A percentile compares a stretch with the other conserved stretches of the same genome.
phyloP scores from a whole-genome alignment of 2,797 vertebrate genomes.

The Parambassis ranga region DNA sequence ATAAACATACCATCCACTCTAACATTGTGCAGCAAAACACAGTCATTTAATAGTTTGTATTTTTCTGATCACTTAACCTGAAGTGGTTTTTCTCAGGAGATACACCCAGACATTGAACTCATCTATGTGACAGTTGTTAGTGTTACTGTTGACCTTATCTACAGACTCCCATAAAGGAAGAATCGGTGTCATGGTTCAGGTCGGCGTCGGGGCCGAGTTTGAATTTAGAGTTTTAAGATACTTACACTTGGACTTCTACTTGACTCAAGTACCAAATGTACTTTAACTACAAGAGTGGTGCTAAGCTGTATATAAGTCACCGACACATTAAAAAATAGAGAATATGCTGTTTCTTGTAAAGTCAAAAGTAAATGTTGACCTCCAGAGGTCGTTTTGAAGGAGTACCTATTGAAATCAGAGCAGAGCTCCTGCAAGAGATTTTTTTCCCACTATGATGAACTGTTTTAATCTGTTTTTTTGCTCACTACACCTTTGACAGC shows the following conservation, averaged over 20 bases:
- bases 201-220: background rate
- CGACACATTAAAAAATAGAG: background rate
- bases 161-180: background rate
- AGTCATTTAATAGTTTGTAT: background rate
- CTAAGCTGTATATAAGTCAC: constrained; percentile 8
- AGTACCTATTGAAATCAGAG: constrained; percentile 33
- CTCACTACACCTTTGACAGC: constrained; percentile 69
- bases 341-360: constrained; percentile 1
- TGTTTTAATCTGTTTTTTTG: constrained; percentile 69
- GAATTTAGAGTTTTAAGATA: constrained; percentile 14
- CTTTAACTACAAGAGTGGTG: background rate
- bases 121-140: constrained; percentile 4
- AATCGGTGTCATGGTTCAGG: background rate
- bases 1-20: too few species aligned
- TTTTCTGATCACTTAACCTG: too few species aligned
- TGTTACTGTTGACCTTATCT: too few species aligned
- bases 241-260: constrained; percentile 1
- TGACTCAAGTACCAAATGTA: constrained; percentile 5
- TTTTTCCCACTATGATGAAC: constrained; percentile 56
- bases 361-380: constrained; percentile 13
- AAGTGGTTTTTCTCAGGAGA: background rate
- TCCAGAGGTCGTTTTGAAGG: constrained; percentile 4
- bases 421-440: constrained; percentile 33
- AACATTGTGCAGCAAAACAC: background rate
- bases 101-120: background rate